These are phyloP conservation scores for Tetranychus piercei DNA, from an alignment of 2,888 invertebrate genomes.

Conservation along the genomic window DNA sequence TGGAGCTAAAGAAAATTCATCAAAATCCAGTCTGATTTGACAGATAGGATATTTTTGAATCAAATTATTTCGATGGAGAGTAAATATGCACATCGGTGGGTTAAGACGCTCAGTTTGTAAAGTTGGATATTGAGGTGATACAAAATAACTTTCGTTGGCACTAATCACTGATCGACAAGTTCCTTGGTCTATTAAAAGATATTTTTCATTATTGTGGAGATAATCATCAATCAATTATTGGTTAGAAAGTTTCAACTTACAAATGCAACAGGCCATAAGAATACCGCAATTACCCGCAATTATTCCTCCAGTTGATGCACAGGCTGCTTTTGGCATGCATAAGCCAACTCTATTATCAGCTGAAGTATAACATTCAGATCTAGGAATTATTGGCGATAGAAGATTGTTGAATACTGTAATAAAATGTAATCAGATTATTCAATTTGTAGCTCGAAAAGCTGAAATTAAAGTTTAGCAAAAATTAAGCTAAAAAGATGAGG, in stretches of 20 bases:
- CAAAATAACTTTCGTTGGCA: slow-evolving; percentile 24
- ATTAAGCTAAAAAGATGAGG: not conserved
- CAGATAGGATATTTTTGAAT: slow-evolving; percentile 39
- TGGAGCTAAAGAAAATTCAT: slow-evolving; percentile 41
- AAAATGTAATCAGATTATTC: not conserved
- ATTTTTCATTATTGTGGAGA: not conserved
- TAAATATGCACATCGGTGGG: slow-evolving; percentile 23
- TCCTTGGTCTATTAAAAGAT: slow-evolving; percentile 19
- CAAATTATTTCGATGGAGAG: slow-evolving; percentile 20
- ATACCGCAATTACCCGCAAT: slow-evolving; percentile 22
- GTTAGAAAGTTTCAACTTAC: slow-evolving; percentile 15
- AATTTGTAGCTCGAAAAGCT: too few relatives aligned
- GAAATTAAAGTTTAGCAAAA: not conserved
- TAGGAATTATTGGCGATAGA: slow-evolving; percentile 17
- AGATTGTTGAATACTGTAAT: slow-evolving; percentile 19
- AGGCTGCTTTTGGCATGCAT: slow-evolving; percentile 21
- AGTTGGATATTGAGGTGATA: slow-evolving; percentile 22
- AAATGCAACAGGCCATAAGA: slow-evolving; percentile 22
- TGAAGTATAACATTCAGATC: slow-evolving; percentile 22
- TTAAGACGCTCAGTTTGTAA: slow-evolving; percentile 21
- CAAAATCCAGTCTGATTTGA: slow-evolving; percentile 56
- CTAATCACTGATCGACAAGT: slow-evolving; percentile 21
- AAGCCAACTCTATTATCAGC: slow-evolving; percentile 22
- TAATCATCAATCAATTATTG: not conserved
- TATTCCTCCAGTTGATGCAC: slow-evolving; percentile 22